Evolutionary conservation across 1,140 invertebrate species (phyloP), one percentile per base, ranked within the genome.

Genomic region (Drosophila sproati): DNA sequence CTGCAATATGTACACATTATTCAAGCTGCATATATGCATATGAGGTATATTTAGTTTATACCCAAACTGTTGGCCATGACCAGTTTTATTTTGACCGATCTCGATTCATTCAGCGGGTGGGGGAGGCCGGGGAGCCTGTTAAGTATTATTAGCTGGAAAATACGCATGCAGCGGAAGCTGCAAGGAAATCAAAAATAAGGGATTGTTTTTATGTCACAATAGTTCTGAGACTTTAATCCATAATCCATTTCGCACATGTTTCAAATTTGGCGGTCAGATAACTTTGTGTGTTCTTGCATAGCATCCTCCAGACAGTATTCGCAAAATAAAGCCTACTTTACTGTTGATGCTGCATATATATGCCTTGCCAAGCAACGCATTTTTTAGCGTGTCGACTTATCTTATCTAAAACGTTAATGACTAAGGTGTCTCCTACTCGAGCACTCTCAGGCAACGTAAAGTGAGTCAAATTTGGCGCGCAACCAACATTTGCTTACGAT

Each of bases 31-130:
- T 20, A n/a, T 3, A 45, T 32, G 7, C 28, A 2, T 20, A 8
- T 47, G 31, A 10, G 0, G 39, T 61, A 6, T 20, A 39, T 3
- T 5, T 0, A 3, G 28, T 5, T 10, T 8, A 34, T 54, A 70
- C 52, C 45, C 51, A 54, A 43, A 28, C 2, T 29, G 8, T 68
- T 55, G 3, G 31, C n/a, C 35, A 51, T 28, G 12, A 31, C 34
- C 1, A 70, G 37, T 4, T 37, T 50, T 3, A 43, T 2, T 7
- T 61, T 75, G 10, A 64, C 37, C 0, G 37, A 35, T 12, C 47
- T 54, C 0, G 76, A 64, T 32, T 47, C 48, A 28, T 43, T 61
- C 2, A 78, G 39, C 48, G 59, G 66, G 28, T 57, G 68, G 61
- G 52, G 32, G 7, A n/a, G 6, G 20, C 20, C 20, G 20, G 20